Conservation (phyloP, 64 coral and sea anemone species). For the Porites lutea region DNA sequence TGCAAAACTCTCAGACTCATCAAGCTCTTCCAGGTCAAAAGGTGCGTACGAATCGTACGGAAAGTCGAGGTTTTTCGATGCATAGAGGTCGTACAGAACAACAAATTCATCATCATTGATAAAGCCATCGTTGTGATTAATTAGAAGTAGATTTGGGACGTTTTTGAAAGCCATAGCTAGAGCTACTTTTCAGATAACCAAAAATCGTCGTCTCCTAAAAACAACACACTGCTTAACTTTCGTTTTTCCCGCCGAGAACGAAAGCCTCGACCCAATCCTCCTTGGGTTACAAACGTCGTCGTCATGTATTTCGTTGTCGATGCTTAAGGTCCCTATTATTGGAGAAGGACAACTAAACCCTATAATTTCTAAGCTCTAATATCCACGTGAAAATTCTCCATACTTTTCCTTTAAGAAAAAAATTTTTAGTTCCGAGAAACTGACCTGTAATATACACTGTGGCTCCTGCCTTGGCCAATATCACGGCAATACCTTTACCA, state of each 20-base stretch:
- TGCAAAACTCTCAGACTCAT: too few relatives aligned
- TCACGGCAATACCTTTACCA: slow-evolving; percentile 91
- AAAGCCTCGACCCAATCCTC: not conserved
- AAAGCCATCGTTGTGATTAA: not conserved
- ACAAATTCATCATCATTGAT: not conserved
- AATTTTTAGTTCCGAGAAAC: not conserved
- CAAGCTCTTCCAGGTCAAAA: too few relatives aligned
- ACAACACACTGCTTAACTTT: slow-evolving; percentile 45
- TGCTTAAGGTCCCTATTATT: not conserved
- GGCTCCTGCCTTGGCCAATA: slow-evolving; percentile 91
- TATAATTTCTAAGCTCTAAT: too few relatives aligned
- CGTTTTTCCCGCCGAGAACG: not conserved
- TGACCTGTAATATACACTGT: slow-evolving; percentile 91
- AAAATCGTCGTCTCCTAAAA: slow-evolving; percentile 31
- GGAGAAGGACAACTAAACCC: too few relatives aligned
- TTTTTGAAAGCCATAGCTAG: slow-evolving; percentile 14
- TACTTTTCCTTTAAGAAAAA: not conserved
- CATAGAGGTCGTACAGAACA: not conserved
- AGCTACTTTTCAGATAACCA: not conserved
- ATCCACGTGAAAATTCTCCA: too few relatives aligned
- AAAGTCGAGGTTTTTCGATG: not conserved
- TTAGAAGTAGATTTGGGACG: not conserved
- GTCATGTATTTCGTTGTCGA: not conserved
- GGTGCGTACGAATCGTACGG: too few relatives aligned
- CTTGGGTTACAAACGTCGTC: not conserved